These are phyloP conservation scores for Anticlea derivata DNA, from an alignment of 2,888 invertebrate species.

Conservation along the genomic window DNA sequence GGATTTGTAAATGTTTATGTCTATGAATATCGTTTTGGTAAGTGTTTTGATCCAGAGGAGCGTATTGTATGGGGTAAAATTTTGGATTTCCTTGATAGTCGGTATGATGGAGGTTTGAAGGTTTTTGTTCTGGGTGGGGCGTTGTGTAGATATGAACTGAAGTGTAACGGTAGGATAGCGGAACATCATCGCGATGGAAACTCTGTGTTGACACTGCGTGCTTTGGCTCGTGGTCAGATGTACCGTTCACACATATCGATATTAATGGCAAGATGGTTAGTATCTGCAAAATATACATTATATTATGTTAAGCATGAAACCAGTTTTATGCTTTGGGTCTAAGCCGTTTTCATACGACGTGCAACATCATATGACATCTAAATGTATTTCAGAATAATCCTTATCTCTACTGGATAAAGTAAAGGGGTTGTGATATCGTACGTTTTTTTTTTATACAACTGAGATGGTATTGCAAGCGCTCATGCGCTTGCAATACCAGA, in stretches of 20 bases:
- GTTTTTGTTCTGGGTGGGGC: constrained; percentile 23
- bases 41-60: constrained; percentile 8
- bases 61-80: constrained; percentile 17
- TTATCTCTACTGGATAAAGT: too few relatives aligned
- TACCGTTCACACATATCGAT: constrained; percentile 30
- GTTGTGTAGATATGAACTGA: constrained; percentile 39
- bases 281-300: constrained; percentile 39
- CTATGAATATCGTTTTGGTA: not conserved
- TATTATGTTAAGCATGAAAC: too few relatives aligned
- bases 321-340: too few relatives aligned
- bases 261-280: constrained; percentile 32
- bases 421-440: too few relatives aligned
- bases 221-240: constrained; percentile 20
- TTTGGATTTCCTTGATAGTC: not conserved
- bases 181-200: constrained; percentile 44
- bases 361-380: too few relatives aligned
- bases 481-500: too few relatives aligned
- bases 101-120: constrained; percentile 4
- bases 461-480: too few relatives aligned
- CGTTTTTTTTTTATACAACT: too few relatives aligned
- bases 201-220: constrained; percentile 44
- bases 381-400: too few relatives aligned
- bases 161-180: constrained; percentile 44
- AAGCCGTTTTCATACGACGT: too few relatives aligned
- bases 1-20: not conserved